These are phyloP conservation scores for Luperina testacea DNA, from an alignment of 2,888 invertebrate species.

Conservation along the genomic window DNA sequence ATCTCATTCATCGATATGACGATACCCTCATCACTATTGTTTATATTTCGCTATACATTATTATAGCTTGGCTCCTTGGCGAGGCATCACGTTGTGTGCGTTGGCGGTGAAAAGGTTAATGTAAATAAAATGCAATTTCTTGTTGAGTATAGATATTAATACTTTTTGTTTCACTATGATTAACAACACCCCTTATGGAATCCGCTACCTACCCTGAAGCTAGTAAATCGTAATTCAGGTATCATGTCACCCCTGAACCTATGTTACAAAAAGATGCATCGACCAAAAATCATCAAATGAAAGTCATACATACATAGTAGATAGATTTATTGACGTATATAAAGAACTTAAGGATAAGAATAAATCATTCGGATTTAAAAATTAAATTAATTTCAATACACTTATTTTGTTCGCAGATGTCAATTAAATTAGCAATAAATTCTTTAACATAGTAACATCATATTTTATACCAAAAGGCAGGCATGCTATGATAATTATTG, in stretches of 20 bases:
- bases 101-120: background rate
- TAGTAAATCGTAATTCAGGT: background rate
- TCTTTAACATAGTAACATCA: constrained; percentile 10
- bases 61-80: too few relatives aligned
- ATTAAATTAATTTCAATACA: constrained; percentile 39
- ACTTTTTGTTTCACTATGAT: background rate
- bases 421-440: constrained; percentile 19
- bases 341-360: constrained; percentile 43
- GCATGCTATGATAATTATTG: constrained; percentile 28
- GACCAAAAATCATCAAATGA: constrained; percentile 15
- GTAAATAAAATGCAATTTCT: too few relatives aligned
- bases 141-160: background rate
- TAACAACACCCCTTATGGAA: background rate
- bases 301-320: constrained; percentile 33
- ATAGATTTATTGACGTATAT: constrained; percentile 56
- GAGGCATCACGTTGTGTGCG: too few relatives aligned
- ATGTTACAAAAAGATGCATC: background rate
- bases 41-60: too few relatives aligned
- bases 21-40: too few relatives aligned
- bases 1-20: too few relatives aligned
- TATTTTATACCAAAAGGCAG: constrained; percentile 17
- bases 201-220: too few relatives aligned
- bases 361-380: constrained; percentile 38
- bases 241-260: background rate
- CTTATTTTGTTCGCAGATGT: constrained; percentile 51